phyloP scores from a whole-genome alignment of 37 sponge, comb jelly and placozoan genomes.

The Crambe crambe region DNA sequence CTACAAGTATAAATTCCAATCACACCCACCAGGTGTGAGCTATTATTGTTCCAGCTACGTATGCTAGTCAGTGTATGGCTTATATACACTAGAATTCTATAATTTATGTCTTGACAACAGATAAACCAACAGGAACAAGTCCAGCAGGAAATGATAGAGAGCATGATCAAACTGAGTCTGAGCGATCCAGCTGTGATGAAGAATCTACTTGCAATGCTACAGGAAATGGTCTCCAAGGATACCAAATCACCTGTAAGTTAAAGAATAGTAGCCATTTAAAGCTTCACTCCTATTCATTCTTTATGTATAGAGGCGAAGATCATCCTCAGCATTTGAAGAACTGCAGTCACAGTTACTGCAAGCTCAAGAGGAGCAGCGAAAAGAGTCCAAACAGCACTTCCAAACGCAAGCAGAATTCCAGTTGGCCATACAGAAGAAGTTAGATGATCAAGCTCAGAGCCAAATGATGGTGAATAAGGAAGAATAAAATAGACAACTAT shows the following conservation, averaged over 20 bases:
- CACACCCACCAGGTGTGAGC: no score
- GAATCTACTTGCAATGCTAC: slow-evolving; percentile 19
- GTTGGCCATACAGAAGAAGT: slow-evolving; percentile 13
- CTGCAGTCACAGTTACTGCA: slow-evolving; percentile 29
- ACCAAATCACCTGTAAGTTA: neutral
- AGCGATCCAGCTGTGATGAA: slow-evolving; percentile 13
- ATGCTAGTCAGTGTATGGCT: no score
- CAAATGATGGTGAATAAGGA: slow-evolving; percentile 26
- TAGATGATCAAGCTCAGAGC: slow-evolving; percentile 25
- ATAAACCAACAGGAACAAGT: slow-evolving; percentile 21
- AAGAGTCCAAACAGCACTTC: slow-evolving; percentile 37
- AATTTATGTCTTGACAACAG: no score
- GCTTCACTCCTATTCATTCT: neutral
- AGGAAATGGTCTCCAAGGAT: neutral
- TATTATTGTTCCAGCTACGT: no score
- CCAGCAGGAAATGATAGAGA: slow-evolving; percentile 45
- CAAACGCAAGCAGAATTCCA: slow-evolving; percentile 39
- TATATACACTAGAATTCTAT: no score
- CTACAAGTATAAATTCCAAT: no score
- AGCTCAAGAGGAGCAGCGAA: slow-evolving; percentile 29
- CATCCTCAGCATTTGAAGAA: slow-evolving; percentile 8
- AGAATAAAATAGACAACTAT: neutral
- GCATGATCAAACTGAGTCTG: slow-evolving; percentile 29
- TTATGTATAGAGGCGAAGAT: neutral
- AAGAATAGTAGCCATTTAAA: neutral